Conservation (phyloP, 1,140 invertebrate genomes). For the Adoxophyes honmai region DNA sequence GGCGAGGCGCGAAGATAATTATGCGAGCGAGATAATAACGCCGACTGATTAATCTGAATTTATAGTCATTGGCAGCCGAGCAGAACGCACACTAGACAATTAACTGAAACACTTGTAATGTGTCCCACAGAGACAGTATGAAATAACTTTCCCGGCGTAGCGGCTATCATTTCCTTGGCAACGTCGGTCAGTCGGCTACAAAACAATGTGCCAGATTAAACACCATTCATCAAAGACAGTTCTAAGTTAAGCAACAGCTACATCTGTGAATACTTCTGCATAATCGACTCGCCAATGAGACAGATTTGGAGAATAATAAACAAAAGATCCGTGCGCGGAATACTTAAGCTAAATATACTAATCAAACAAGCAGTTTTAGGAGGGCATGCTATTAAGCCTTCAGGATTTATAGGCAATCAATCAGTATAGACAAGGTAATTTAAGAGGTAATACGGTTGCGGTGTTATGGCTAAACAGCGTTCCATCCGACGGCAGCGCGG, state of each 20-base stretch:
- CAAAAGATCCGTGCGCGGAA: not conserved
- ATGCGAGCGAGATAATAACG: slow-evolving; percentile 26
- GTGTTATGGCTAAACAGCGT: slow-evolving; percentile 10
- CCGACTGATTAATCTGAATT: slow-evolving; percentile 46
- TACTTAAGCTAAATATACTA: slow-evolving; percentile 2
- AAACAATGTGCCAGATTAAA: slow-evolving; percentile 47
- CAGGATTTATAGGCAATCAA: slow-evolving; percentile 10
- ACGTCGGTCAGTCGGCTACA: slow-evolving; percentile 28
- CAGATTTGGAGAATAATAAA: not conserved
- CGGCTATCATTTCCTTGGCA: slow-evolving; percentile 38
- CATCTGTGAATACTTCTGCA: not conserved
- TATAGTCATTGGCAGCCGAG: slow-evolving; percentile 49
- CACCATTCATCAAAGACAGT: slow-evolving; percentile 18
- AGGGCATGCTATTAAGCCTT: slow-evolving; percentile 5
- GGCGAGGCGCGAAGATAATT: slow-evolving; percentile 19
- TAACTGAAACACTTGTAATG: slow-evolving; percentile 47
- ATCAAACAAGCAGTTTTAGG: slow-evolving; percentile 10
- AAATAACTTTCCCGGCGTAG: slow-evolving; percentile 44
- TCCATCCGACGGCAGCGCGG: not conserved
- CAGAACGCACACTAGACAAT: slow-evolving; percentile 38
- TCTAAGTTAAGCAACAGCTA: not conserved
- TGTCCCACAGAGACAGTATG: slow-evolving; percentile 37
- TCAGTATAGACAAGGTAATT: slow-evolving; percentile 17
- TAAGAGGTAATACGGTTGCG: slow-evolving; percentile 16
- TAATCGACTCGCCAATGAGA: not conserved